Evolutionary conservation across 2,888 invertebrate species (phyloP).

Genomic region (Ganaspis brasiliensis): DNA sequence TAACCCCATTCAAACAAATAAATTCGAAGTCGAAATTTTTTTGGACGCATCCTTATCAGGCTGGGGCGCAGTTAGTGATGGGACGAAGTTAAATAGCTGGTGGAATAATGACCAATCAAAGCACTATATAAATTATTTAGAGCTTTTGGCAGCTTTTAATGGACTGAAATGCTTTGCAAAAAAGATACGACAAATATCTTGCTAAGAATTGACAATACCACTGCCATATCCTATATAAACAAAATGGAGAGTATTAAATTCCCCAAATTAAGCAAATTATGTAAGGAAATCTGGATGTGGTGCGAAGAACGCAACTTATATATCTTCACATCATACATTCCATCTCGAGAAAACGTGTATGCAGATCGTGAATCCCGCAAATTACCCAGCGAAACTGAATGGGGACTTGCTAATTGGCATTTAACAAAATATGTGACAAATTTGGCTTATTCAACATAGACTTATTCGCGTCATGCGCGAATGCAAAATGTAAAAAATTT

Average conservation of each 20-base stretch:
- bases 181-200: conserved; percentile 38
- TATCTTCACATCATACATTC: conserved; percentile 41
- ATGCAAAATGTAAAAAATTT: conserved; percentile 37
- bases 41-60: not conserved
- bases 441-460: conserved; percentile 33
- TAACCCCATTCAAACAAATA: not conserved
- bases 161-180: conserved; percentile 48
- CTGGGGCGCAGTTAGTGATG: not conserved
- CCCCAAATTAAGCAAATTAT: not conserved
- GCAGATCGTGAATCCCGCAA: conserved; percentile 46
- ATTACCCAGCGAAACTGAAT: conserved; percentile 44
- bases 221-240: conserved; percentile 22
- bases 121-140: conserved; percentile 49
- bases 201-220: conserved; percentile 51
- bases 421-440: not conserved
- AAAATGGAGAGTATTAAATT: conserved; percentile 34
- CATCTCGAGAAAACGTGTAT: conserved; percentile 42
- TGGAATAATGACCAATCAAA: conserved; percentile 10
- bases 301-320: conserved; percentile 41
- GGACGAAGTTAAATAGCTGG: not conserved
- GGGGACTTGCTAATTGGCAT: not conserved
- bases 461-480: conserved; percentile 28
- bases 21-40: not conserved
- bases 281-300: conserved; percentile 49
- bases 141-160: conserved; percentile 50